phyloP scores from a whole-genome alignment of 2,888 invertebrate genomes.

The Hedychridium roseum region DNA sequence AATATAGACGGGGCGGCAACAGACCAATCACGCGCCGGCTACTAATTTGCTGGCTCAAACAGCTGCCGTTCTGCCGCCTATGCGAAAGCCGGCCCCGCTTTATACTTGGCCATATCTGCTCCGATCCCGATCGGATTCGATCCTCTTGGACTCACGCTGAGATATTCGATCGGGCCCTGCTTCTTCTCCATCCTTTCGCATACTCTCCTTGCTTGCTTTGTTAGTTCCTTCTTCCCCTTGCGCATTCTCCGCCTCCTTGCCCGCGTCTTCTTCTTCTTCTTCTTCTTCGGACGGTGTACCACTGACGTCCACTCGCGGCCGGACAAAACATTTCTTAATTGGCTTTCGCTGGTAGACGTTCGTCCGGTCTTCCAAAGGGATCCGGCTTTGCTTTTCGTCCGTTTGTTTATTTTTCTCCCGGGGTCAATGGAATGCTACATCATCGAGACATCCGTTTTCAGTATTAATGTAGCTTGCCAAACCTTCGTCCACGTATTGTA shows the following conservation, averaged over 20 bases:
- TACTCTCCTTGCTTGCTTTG: constrained; percentile 29
- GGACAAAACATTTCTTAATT: constrained; percentile 65
- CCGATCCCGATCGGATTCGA: constrained; percentile 50
- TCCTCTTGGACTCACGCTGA: constrained; percentile 51
- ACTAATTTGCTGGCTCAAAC: constrained; percentile 63
- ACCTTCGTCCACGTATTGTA: too few species aligned
- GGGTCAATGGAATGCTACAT: too few species aligned
- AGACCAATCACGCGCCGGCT: constrained; percentile 64
- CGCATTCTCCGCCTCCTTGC: constrained; percentile 25
- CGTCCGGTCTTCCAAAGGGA: constrained; percentile 30
- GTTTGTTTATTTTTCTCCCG: constrained; percentile 43
- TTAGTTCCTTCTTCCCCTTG: constrained; percentile 25
- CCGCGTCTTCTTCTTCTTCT: constrained; percentile 35
- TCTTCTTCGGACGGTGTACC: constrained; percentile 19
- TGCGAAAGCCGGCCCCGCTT: constrained; percentile 51
- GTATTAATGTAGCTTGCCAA: too few species aligned
- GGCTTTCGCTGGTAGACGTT: constrained; percentile 54
- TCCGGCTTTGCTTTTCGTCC: constrained; percentile 34
- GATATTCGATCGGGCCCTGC: constrained; percentile 50
- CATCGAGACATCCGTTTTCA: too few species aligned
- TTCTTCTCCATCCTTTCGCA: constrained; percentile 19
- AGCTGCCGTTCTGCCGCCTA: constrained; percentile 63
- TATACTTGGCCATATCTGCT: constrained; percentile 40
- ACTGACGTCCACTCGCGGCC: constrained; percentile 47
- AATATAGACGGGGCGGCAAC: constrained; percentile 62